Percentiles rank a stretch among this genome's conserved stretches.
phyloP scores from a whole-genome alignment of 2,113 vertebrate genomes.

The Sander lucioperca region DNA sequence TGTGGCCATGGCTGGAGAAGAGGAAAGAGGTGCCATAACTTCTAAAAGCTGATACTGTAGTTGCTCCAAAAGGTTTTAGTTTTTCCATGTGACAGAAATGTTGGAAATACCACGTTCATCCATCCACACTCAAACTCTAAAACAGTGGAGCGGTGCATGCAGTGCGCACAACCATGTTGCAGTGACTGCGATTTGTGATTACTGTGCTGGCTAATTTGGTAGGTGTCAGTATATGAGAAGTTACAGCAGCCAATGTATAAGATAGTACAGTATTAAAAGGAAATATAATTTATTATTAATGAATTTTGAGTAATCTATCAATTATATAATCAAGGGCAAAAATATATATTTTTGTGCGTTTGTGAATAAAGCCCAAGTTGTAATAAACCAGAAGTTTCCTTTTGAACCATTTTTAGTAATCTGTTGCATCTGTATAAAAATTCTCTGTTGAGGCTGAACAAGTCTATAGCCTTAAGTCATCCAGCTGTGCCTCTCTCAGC shows the following conservation, averaged over 20 bases:
- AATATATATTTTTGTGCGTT: too few species aligned
- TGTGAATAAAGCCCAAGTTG: too few species aligned
- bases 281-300: too few species aligned
- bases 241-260: not conserved
- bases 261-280: not conserved
- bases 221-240: not conserved
- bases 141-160: not conserved
- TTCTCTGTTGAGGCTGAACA: constrained; percentile 14
- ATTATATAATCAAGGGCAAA: too few species aligned
- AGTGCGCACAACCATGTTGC: not conserved
- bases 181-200: too few species aligned
- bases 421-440: constrained; percentile 14
- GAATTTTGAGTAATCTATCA: too few species aligned
- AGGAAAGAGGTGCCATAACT: too few species aligned
- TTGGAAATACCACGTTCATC: not conserved
- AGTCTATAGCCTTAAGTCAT: constrained; percentile 10
- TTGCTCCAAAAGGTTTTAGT: not conserved
- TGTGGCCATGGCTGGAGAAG: not conserved
- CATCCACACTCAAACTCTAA: not conserved
- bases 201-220: not conserved
- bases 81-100: not conserved
- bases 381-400: too few species aligned
- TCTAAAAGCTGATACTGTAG: not conserved
- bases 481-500: constrained; percentile 24
- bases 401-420: too few species aligned